Evolutionary conservation across 2,113 vertebrate genomes (phyloP).

Genomic region (Cisticola juncidis): DNA sequence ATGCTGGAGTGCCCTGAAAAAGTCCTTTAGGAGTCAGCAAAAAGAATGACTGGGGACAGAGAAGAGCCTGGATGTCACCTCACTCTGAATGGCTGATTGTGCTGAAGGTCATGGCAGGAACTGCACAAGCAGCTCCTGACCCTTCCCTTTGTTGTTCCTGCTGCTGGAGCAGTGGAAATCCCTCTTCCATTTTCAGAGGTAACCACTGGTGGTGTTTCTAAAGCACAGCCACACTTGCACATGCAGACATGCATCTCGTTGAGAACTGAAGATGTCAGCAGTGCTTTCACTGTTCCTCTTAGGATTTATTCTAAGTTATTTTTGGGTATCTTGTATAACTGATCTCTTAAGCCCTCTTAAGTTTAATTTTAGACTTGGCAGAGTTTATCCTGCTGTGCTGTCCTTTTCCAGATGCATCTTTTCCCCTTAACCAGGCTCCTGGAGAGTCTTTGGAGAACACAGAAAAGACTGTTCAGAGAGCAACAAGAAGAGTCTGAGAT

Average conservation of each 20-base stretch:
- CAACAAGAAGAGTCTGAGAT: neutral
- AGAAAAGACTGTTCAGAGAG: neutral
- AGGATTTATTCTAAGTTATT: conserved; percentile 69
- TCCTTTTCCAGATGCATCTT: conserved; percentile 65
- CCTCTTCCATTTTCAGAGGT: neutral
- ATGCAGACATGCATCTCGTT: conserved; percentile 31
- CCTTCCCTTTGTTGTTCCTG: neutral
- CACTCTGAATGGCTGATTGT: neutral
- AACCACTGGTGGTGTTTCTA: conserved; percentile 32
- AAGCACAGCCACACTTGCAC: neutral
- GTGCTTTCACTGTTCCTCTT: conserved; percentile 38
- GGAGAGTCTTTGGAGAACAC: neutral
- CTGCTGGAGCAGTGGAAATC: neutral
- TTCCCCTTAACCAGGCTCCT: conserved; percentile 8
- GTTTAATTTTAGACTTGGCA: conserved; percentile 70
- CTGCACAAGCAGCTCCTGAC: neutral
- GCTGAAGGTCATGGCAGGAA: neutral
- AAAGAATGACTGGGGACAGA: neutral
- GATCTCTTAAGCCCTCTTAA: conserved; percentile 70
- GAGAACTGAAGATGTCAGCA: conserved; percentile 59
- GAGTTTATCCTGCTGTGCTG: conserved; percentile 67
- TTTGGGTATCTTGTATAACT: conserved; percentile 68
- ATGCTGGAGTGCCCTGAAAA: neutral
- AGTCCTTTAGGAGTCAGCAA: neutral
- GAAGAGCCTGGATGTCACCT: neutral